Percentiles rank a stretch among this genome's conserved stretches.
Conservation (phyloP, 53 echinoderm and acorn worm species). For the Echinometra lucunter region DNA sequence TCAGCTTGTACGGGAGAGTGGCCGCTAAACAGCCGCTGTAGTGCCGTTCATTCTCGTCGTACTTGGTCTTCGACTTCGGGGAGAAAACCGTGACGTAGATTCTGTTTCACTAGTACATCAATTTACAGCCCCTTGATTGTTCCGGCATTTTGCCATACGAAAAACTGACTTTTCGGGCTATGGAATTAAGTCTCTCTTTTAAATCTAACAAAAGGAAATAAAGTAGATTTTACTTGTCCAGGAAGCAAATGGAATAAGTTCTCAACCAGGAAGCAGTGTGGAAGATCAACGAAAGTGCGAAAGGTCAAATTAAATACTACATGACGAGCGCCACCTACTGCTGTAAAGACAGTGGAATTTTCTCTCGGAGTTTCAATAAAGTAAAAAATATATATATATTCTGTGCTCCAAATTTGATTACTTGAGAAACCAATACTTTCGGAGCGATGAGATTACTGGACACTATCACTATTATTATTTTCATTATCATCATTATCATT, state of each 20-base stretch:
- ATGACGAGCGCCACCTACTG: constrained; percentile 23
- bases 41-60: not conserved
- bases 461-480: too few species aligned
- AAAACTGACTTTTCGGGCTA: not conserved
- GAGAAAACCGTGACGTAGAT: not conserved
- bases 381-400: too few species aligned
- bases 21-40: not conserved
- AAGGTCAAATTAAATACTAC: not conserved
- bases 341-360: not conserved
- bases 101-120: constrained; percentile 16
- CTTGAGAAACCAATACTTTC: too few species aligned
- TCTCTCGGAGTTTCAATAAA: too few species aligned
- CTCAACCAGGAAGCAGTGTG: constrained; percentile 50
- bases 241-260: constrained; percentile 11
- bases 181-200: not conserved
- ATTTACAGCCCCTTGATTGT: constrained; percentile 50
- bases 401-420: too few species aligned
- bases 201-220: constrained; percentile 22
- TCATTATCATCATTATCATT: too few species aligned
- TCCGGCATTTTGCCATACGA: constrained; percentile 52
- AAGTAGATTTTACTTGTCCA: not conserved
- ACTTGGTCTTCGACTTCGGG: not conserved
- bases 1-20: not conserved
- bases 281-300: not conserved
- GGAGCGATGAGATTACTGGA: too few species aligned